A percentile compares a stretch with the other conserved stretches of the same genome.
Evolutionary conservation across 2,113 vertebrate species (phyloP).

Genomic region (Oreochromis aureus): DNA sequence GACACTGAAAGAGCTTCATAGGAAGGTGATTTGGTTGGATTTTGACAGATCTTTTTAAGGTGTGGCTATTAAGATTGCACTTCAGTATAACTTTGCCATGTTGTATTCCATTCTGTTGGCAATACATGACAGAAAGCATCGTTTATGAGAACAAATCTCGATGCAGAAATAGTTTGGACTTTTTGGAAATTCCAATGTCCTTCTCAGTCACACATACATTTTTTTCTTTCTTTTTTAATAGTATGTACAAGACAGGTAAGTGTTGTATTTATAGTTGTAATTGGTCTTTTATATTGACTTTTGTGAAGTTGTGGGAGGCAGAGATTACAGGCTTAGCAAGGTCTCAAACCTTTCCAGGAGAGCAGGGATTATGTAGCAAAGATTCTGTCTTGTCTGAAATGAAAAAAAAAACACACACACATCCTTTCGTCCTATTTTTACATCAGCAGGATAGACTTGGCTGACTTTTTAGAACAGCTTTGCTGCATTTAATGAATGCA

Average conservation of each 20-base stretch:
- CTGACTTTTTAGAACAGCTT: slow-evolving; percentile 29
- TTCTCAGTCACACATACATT: background rate
- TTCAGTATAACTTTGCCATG: background rate
- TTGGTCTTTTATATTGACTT: slow-evolving; percentile 57
- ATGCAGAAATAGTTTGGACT: background rate
- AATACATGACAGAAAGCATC: background rate
- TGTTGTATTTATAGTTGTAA: slow-evolving; percentile 47
- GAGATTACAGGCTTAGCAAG: slow-evolving; percentile 64
- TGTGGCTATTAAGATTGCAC: background rate
- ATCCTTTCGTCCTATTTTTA: slow-evolving; percentile 27
- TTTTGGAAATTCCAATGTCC: background rate
- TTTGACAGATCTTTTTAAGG: background rate
- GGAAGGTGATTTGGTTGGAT: background rate
- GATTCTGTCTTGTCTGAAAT: slow-evolving; percentile 29
- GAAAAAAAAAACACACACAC: background rate
- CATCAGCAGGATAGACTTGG: slow-evolving; percentile 34
- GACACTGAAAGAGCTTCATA: background rate
- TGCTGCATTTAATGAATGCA: slow-evolving; percentile 38
- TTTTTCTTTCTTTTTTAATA: background rate
- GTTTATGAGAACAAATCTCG: background rate
- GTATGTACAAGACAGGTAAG: slow-evolving; percentile 15
- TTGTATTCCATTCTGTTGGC: background rate
- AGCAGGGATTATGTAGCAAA: slow-evolving; percentile 50
- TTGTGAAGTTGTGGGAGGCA: slow-evolving; percentile 57
- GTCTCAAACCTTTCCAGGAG: slow-evolving; percentile 57